Evolutionary conservation across 1,140 invertebrate genomes (phyloP), one percentile per base, ranked within the genome.

Genomic region (Aphelinus certus): DNA sequence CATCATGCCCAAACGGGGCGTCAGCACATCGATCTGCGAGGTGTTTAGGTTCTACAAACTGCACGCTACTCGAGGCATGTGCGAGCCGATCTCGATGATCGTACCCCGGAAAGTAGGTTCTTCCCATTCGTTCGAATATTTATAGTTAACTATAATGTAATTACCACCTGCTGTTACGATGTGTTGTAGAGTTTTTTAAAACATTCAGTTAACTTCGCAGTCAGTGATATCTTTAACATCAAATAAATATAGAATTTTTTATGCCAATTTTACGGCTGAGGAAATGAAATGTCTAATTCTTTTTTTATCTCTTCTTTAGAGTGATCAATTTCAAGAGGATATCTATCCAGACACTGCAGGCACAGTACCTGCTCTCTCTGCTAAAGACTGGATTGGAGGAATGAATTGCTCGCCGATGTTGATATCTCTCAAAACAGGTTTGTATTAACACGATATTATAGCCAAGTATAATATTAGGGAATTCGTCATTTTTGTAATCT

Each of bases 71-170:
- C 92, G 95, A 73, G 93, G 93, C 43, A 88, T 96, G 60, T 95
- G 95, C 84, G 96, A 98, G 84, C 96, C 96, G 42, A 93, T 98
- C 76, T 94, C 95, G 3, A 97, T 98, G 95, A 96, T 97, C 77
- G 96, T 97, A 53, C 96, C 96, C 3, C 89, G 96, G 79, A 97
- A 94, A 88, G 93, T 93, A 82, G 84, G 80, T 72, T 78, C 7
- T 47, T 75, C 49, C 4, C 26, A 74, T 71, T n/a, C 26, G 26
- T 26, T 26, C 26, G 26, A 26, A 26, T 26, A 26, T 26, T 26
- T 26, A 26, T 26, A 26, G 26, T 26, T 26, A 26, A 26, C 26
- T 26, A 26, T 26, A 26, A 26, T 26, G 26, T 26, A 26, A 26
- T 26, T 26, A 26, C 26, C 26, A 26, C 26, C 26, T 26, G 26